These are phyloP conservation scores for Meriones psammophilus DNA, from an alignment of 2,797 vertebrate species.

Conservation along the genomic window DNA sequence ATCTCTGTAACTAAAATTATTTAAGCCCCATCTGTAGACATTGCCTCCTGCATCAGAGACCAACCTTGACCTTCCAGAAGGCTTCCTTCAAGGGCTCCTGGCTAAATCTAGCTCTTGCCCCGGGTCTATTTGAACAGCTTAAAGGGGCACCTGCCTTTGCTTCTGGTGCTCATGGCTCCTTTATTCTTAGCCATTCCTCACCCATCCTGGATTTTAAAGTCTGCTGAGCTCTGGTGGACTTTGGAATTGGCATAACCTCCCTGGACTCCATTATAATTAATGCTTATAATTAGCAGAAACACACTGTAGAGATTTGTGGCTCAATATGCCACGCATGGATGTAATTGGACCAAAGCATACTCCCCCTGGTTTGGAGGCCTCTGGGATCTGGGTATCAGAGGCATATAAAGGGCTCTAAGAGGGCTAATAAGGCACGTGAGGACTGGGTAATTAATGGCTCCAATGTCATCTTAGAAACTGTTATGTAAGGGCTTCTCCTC, in stretches of 20 bases:
- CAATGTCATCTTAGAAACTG: slow-evolving; percentile 47
- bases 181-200: neutral
- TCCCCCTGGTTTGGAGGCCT: slow-evolving; percentile 63
- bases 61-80: neutral
- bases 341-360: slow-evolving; percentile 70
- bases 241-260: slow-evolving; percentile 57
- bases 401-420: slow-evolving; percentile 41
- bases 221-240: slow-evolving; percentile 34
- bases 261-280: slow-evolving; percentile 70
- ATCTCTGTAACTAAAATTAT: neutral
- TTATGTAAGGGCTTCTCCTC: slow-evolving; percentile 35
- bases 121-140: neutral
- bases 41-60: neutral
- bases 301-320: slow-evolving; percentile 50
- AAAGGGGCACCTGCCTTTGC: neutral
- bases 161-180: neutral
- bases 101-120: neutral
- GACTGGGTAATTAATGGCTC: slow-evolving; percentile 69
- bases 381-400: slow-evolving; percentile 68
- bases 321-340: slow-evolving; percentile 59
- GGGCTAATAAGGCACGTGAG: slow-evolving; percentile 69
- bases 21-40: neutral
- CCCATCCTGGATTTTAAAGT: slow-evolving; percentile 20
- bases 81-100: neutral
- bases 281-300: slow-evolving; percentile 78